A percentile compares a stretch with the other conserved stretches of the same genome.
These are phyloP conservation scores for Corapipo altera DNA, from an alignment of 2,113 vertebrate genomes.

Conservation along the genomic window DNA sequence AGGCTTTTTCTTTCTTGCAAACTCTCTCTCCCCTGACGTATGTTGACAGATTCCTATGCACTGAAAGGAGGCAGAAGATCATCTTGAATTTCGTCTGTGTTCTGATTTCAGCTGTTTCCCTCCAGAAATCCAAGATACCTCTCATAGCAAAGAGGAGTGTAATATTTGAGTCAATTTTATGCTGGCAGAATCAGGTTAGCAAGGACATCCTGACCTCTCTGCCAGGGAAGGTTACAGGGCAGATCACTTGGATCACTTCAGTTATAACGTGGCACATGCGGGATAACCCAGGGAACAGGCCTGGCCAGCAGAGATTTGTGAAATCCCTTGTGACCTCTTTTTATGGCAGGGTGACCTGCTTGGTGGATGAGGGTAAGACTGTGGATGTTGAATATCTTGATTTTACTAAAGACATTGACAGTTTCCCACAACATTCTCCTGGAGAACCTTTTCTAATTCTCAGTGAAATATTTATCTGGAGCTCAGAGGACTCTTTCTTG, in stretches of 20 bases:
- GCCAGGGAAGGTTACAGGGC: not conserved
- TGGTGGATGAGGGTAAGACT: not conserved
- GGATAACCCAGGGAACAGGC: not conserved
- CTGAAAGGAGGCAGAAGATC: slow-evolving; percentile 21
- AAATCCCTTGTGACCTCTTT: not conserved
- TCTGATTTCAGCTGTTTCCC: slow-evolving; percentile 24
- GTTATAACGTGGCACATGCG: not conserved
- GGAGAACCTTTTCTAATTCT: not conserved
- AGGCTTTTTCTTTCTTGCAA: not conserved
- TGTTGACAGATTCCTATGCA: slow-evolving; percentile 23
- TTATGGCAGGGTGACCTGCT: not conserved
- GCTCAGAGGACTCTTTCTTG: not conserved
- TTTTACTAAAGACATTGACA: not conserved
- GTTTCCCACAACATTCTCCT: not conserved
- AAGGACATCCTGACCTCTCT: not conserved
- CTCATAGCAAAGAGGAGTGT: not conserved
- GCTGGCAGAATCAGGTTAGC: not conserved
- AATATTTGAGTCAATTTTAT: not conserved
- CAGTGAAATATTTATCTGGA: not conserved
- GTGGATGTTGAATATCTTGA: not conserved
- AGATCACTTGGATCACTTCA: not conserved
- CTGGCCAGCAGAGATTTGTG: too few species aligned
- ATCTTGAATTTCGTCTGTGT: not conserved
- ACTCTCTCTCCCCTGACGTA: not conserved
- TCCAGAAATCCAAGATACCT: not conserved